These are phyloP conservation scores for Rhinopithecus roxellana DNA, from an alignment of 2,113 vertebrate genomes.

Conservation along the genomic window DNA sequence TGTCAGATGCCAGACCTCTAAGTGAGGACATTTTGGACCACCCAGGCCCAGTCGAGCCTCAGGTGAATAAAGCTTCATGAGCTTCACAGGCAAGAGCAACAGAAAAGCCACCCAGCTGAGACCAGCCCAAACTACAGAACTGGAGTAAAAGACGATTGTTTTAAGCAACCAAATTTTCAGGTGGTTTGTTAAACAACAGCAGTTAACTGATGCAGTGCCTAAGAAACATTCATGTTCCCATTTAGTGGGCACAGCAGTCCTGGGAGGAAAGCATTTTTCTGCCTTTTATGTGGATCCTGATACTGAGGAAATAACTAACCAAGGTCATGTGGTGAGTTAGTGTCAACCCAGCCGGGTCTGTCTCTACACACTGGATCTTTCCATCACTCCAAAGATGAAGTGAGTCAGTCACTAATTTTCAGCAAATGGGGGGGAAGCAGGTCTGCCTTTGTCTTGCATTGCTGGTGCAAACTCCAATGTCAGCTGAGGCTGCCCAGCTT, in stretches of 20 bases:
- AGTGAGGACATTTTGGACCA: background rate
- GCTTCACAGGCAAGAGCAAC: background rate
- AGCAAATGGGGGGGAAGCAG: background rate
- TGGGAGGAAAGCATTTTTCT: background rate
- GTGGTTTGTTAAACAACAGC: background rate
- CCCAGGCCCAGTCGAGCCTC: background rate
- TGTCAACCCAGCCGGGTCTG: no score
- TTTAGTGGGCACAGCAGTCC: background rate
- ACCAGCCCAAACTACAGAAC: background rate
- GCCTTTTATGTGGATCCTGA: accelerated
- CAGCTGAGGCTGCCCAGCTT: no score
- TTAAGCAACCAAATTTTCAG: background rate
- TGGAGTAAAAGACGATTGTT: background rate
- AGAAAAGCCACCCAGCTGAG: background rate
- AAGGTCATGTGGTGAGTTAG: background rate
- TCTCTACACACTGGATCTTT: background rate
- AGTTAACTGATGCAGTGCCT: background rate
- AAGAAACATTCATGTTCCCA: accelerated
- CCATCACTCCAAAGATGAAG: background rate
- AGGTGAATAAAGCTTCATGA: background rate
- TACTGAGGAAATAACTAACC: background rate
- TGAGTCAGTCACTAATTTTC: accelerated
- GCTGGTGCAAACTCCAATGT: background rate
- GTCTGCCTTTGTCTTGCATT: background rate
- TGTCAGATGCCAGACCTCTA: background rate